Evolutionary conservation across 1,140 invertebrate genomes (phyloP).

Genomic region (Argopecten irradians): DNA sequence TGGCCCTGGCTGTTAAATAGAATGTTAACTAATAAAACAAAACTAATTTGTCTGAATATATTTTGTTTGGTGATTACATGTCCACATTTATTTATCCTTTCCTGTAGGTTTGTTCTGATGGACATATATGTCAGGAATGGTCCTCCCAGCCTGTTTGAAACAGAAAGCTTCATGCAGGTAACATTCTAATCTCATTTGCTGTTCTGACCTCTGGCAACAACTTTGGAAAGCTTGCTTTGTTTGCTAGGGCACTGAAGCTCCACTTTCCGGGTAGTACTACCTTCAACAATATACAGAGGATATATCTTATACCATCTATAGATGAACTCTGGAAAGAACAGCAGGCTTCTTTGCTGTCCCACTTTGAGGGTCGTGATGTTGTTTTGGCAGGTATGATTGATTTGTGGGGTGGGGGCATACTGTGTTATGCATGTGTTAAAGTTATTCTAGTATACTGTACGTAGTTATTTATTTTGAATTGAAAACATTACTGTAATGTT

Average conservation of each 20-base stretch:
- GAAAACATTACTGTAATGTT: neutral
- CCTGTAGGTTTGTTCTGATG: no score
- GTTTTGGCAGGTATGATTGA: conserved; percentile 33
- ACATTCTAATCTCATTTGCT: neutral
- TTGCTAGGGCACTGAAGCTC: conserved; percentile 13
- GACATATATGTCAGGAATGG: no score
- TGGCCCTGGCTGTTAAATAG: no score
- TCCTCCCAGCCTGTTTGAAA: neutral
- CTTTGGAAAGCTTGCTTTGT: conserved; percentile 26
- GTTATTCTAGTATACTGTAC: no score
- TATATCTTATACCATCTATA: conserved; percentile 32
- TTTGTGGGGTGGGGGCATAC: no score
- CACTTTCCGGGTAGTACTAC: neutral
- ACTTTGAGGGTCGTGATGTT: conserved; percentile 27
- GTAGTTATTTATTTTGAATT: no score
- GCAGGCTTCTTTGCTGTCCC: neutral
- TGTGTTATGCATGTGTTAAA: no score
- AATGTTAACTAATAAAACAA: no score
- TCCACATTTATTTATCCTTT: no score
- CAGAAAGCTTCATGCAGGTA: neutral
- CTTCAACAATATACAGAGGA: conserved; percentile 37
- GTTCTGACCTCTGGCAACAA: conserved; percentile 24
- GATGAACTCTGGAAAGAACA: conserved; percentile 34
- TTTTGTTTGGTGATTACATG: no score
- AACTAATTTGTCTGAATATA: no score